Base-by-base conservation (phyloP, 2,888 invertebrate species). In the Homarus gammarus region DNA sequence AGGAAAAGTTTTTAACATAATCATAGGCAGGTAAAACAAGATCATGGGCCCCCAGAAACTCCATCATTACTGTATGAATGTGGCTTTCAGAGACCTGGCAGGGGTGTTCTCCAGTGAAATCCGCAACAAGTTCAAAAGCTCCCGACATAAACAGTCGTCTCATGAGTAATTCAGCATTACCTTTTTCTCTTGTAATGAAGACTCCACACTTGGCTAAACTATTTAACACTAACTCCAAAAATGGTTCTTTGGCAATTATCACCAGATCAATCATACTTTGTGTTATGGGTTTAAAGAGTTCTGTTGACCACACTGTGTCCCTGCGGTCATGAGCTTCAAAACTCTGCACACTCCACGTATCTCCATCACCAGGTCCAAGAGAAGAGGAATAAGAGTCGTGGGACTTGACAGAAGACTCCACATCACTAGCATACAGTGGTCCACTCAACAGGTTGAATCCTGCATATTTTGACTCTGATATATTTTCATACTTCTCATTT, bases 181-280 rank as follows among this genome's bases (percentile, higher is more conserved):
- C 40, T 33, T 70, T 51, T 56, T 89, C 88, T 12, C 51, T 68
- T 2, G 84, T 83, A 15, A 75, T 78, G 33, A 89, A 89, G 27
- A 89, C 78, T 10, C 88, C 77, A 78, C 70, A 78, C n/a, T 40
- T 77, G 8, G 84, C 83, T n/a, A 89, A 61, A 38, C 89, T 44
- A 40, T 89, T 89, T 70, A 84, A 61, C 40, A 89, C 68, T 44
- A 89, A 31, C 31, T 89, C 88, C 27, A 56, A 38, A 38, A 89
- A 89, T n/a, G 83, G 84, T n/a, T 49, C 44, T 12, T 51, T 78
- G 12, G 70, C 78, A 78, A 38, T 68, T 18, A 64, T 40, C 12
- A 89, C 56, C 10, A 78, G 83, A 70, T 89, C 88, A 49, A 89
- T 56, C 88, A 89, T 89, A 40, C 31, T 36, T 36, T 89, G 84